Percentiles rank a stretch among this genome's conserved stretches.
Conservation (phyloP, 2,888 invertebrate genomes). For the Beris chalybata region DNA sequence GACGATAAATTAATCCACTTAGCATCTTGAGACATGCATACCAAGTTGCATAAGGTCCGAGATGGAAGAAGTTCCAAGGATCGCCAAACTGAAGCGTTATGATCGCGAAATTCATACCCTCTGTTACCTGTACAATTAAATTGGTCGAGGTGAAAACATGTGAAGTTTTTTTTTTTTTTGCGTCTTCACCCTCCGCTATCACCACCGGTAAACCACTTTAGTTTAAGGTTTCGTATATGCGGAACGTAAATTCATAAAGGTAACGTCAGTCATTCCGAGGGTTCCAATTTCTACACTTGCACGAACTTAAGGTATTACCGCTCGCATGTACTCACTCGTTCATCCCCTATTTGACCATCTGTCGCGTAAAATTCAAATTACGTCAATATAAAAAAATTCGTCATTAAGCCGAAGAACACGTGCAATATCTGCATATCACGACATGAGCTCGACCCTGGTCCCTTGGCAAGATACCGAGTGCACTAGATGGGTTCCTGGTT, state of each 20-base stretch:
- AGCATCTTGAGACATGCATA: not conserved
- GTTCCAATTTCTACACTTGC: constrained; percentile 15
- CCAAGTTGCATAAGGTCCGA: not conserved
- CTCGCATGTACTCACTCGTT: constrained; percentile 19
- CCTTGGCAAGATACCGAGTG: not conserved
- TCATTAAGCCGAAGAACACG: constrained; percentile 38
- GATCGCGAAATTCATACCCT: not conserved
- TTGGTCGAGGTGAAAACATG: constrained; percentile 27
- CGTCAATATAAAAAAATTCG: constrained; percentile 30
- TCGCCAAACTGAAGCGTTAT: not conserved
- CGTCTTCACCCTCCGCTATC: constrained; percentile 1
- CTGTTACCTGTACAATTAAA: not conserved
- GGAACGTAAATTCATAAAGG: constrained; percentile 5
- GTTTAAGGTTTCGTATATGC: not conserved
- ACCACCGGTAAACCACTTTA: constrained; percentile 12
- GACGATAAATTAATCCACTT: not conserved
- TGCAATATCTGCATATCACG: constrained; percentile 41
- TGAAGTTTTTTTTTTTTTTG: constrained; percentile 14
- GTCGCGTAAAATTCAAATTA: constrained; percentile 38
- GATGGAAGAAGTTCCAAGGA: not conserved
- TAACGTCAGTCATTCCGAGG: constrained; percentile 12
- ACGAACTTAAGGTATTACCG: constrained; percentile 8
- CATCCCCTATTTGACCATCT: constrained; percentile 40
- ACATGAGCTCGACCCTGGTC: constrained; percentile 25
- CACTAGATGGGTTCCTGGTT: constrained; percentile 4